Evolutionary conservation across 92 coral and sea anemone genomes (phyloP).

Genomic region (Metridium senile): DNA sequence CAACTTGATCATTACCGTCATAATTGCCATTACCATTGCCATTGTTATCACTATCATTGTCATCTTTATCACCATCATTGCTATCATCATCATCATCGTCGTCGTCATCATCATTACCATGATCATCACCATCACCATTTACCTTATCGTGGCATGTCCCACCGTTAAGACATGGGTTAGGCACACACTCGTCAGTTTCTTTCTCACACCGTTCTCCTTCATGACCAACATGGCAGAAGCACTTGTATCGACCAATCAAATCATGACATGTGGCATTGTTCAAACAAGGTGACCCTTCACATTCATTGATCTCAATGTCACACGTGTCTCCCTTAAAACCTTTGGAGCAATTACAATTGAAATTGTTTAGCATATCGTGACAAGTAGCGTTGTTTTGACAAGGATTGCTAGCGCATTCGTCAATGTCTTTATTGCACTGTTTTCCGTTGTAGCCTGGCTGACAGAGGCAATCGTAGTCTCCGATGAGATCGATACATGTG

Average conservation of each 20-base stretch:
- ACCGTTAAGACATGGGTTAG: slow-evolving; percentile 35
- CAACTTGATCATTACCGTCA: no score
- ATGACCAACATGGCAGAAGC: slow-evolving; percentile 40
- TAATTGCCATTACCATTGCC: no score
- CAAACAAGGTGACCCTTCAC: slow-evolving; percentile 37
- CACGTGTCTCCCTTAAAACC: slow-evolving; percentile 47
- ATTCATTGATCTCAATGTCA: slow-evolving; percentile 50
- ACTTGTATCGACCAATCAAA: slow-evolving; percentile 32
- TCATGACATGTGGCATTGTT: slow-evolving; percentile 52
- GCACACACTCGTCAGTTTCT: slow-evolving; percentile 22
- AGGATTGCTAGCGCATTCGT: slow-evolving; percentile 43
- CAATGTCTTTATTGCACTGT: slow-evolving; percentile 46
- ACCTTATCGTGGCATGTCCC: slow-evolving; percentile 34
- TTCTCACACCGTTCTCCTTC: slow-evolving; percentile 32
- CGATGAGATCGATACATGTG: slow-evolving; percentile 39
- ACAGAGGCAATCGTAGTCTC: slow-evolving; percentile 26
- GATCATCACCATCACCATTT: no score
- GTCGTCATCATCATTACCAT: no score
- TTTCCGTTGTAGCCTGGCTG: slow-evolving; percentile 42
- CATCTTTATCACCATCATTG: no score
- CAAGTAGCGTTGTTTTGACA: slow-evolving; percentile 60
- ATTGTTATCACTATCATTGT: no score
- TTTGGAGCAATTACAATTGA: slow-evolving; percentile 38
- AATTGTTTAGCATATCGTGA: slow-evolving; percentile 30
- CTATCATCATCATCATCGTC: no score